Percentiles rank a stretch among this genome's conserved stretches.
Evolutionary conservation across 2,113 vertebrate species (phyloP).

Genomic region (Rousettus leschenaultii): DNA sequence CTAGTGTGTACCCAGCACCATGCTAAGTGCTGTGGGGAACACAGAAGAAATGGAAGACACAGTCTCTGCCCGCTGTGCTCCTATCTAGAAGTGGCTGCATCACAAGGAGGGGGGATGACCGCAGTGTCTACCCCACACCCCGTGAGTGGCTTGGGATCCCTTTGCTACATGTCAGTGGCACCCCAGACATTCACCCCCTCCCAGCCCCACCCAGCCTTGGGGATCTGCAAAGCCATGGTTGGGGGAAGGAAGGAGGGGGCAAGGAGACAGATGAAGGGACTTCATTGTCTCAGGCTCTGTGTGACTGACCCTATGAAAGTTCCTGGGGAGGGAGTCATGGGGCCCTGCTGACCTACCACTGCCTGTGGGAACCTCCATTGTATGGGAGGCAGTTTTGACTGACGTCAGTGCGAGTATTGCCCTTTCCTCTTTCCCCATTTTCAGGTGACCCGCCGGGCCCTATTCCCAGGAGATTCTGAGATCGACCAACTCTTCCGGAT

Average conservation of each 20-base stretch:
- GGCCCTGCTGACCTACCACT: constrained; percentile 71
- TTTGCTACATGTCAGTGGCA: constrained; percentile 69
- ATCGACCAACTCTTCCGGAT: constrained; percentile 96
- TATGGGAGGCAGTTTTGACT: constrained; percentile 16
- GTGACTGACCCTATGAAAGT: constrained; percentile 64
- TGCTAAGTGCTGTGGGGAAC: constrained; percentile 76
- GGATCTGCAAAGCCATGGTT: constrained; percentile 66
- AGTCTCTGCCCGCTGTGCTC: constrained; percentile 79
- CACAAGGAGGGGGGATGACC: constrained; percentile 78
- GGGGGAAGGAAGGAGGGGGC: constrained; percentile 76
- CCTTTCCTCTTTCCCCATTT: constrained; percentile 37
- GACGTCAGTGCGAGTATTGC: constrained; percentile 19
- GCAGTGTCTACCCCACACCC: constrained; percentile 77
- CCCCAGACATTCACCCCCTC: constrained; percentile 72
- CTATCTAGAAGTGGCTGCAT: constrained; percentile 79
- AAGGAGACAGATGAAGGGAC: constrained; percentile 67
- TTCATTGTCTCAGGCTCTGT: constrained; percentile 74
- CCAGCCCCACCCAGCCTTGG: constrained; percentile 73
- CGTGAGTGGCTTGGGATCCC: constrained; percentile 78
- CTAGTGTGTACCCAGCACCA: constrained; percentile 77
- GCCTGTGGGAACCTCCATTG: constrained; percentile 67
- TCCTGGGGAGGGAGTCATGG: constrained; percentile 73
- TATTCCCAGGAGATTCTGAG: constrained; percentile 96
- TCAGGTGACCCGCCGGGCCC: constrained; percentile 90
- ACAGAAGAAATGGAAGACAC: constrained; percentile 80